These are phyloP conservation scores for Euspilapteryx auroguttella DNA, from an alignment of 2,888 invertebrate genomes.

Conservation along the genomic window DNA sequence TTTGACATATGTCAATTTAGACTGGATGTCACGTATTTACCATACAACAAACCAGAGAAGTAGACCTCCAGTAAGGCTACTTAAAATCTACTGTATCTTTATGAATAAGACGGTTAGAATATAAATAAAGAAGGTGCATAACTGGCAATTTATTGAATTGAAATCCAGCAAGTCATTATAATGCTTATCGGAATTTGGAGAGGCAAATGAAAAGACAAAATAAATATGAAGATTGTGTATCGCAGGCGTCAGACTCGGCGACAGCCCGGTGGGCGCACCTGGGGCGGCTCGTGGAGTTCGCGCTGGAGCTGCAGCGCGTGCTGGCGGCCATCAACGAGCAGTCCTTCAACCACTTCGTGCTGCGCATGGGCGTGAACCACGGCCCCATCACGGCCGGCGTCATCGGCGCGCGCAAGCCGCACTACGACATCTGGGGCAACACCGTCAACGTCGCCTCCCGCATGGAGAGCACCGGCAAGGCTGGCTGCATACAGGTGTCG, in stretches of 20 bases:
- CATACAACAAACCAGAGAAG: too few relatives aligned
- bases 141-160: too few relatives aligned
- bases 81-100: too few relatives aligned
- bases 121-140: too few relatives aligned
- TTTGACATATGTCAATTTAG: too few relatives aligned
- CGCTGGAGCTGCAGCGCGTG: slow-evolving; percentile 87
- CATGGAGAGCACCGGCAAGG: slow-evolving; percentile 98
- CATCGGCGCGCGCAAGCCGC: slow-evolving; percentile 92
- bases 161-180: too few relatives aligned
- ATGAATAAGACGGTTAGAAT: too few relatives aligned
- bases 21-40: too few relatives aligned
- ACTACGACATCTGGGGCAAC: slow-evolving; percentile 97
- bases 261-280: slow-evolving; percentile 82
- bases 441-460: slow-evolving; percentile 96
- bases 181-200: too few relatives aligned
- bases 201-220: too few relatives aligned
- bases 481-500: slow-evolving; percentile 86
- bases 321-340: slow-evolving; percentile 91
- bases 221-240: too few relatives aligned
- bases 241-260: slow-evolving; percentile 72
- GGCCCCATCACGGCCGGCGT: slow-evolving; percentile 96
- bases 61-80: too few relatives aligned
- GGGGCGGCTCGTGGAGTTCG: slow-evolving; percentile 85
- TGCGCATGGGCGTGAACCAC: slow-evolving; percentile 94
- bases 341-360: slow-evolving; percentile 92